Base-by-base conservation (phyloP, 2,888 invertebrate genomes). In the Volucella zonaria region DNA sequence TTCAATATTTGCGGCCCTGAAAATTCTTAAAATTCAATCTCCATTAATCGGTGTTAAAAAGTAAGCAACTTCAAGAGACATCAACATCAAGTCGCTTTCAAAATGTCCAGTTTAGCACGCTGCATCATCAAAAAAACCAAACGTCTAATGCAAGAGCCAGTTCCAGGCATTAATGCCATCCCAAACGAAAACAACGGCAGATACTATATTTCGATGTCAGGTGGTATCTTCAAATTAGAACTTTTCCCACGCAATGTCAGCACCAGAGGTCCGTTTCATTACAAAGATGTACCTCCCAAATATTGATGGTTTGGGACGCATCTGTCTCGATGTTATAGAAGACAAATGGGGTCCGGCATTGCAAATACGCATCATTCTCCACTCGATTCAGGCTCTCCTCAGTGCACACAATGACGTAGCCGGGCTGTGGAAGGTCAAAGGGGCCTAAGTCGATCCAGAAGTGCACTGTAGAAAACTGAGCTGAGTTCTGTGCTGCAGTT, bases 241-340 rank as follows among this genome's bases (percentile, higher is more conserved):
- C 94, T 99, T 89, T 99, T 99, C 94, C 93, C 99, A 99, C 93
- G 99, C 99, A 86, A 99, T 99, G 99, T 98, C 99, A 88, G 99
- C 99, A 89, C 99, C 99, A 87, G 99, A 99, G 96, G 99, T 99
- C 93, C 96, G 99, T 92, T 99, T 99, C 94, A 98, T 99, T 93
- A 99, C 99, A 87, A 99, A 99, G 95, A 99, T 99, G 93, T 99
- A 99, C 93, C 99, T 99, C 94, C 99, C 99, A 90, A 99, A 99
- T 93, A 99, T 99, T 93, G 99, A 99, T 94, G 98, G 99, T 93
- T 94, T 99, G 90, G 99, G 99, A 87, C 95, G 99, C 93, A 99
- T 99, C 94, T 99, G 99, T 92, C 93, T 99, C 93, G 99, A 99
- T 93, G 99, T 99, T 92, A 93, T 99, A 89, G 99, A 99, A 95